Base-by-base conservation (phyloP, 2,888 invertebrate genomes). In the Himalopsyche kuldschensis region DNA sequence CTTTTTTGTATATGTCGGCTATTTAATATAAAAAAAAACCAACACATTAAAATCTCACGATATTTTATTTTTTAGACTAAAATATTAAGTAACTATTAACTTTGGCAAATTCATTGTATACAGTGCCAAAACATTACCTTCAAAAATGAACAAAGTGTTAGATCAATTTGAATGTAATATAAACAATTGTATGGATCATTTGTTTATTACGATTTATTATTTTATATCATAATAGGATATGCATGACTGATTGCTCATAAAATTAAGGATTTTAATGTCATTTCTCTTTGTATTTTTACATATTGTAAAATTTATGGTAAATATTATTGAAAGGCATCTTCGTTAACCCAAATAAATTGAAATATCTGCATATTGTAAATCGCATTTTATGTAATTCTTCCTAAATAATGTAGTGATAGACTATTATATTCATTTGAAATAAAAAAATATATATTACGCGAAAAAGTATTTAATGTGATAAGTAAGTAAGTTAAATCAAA, bases 211-310 rank as follows among this genome's bases (percentile, higher is more conserved):
- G 6, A 20, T 5, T 3, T 69, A 69, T 69, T 69, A 27, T 63
- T 4, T 69, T 69, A 69, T 69, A 41, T 30, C 20, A 27, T 69
- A 30, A 69, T 69, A 69, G 69, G 30, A 69, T 69, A 78, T 78
- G 78, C 78, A 78, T 78, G 78, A 78, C 78, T 78, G 78, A 78
- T 78, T 35, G 78, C 78, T 78, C 46, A 46, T 78, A 78, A 30
- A 78, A 46, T 46, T 78, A 46, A 78, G 46, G 41, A 78, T 46
- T 78, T 78, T 47, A 46, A 20, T 20, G 27, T 78, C 30, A 47
- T 46, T 78, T 76, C 17, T 24, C 35, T 69, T 76, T 76, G 20
- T 35, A 76, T 76, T 76, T 32, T 76, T 76, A 69, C 69, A 69
- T 69, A 69, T 27, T 69, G 27, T 69, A 69, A 69, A 20, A 55